Evolutionary conservation across 2,888 invertebrate genomes (phyloP), one percentile per base, ranked within the genome.

Genomic region (Tenthredo notha): DNA sequence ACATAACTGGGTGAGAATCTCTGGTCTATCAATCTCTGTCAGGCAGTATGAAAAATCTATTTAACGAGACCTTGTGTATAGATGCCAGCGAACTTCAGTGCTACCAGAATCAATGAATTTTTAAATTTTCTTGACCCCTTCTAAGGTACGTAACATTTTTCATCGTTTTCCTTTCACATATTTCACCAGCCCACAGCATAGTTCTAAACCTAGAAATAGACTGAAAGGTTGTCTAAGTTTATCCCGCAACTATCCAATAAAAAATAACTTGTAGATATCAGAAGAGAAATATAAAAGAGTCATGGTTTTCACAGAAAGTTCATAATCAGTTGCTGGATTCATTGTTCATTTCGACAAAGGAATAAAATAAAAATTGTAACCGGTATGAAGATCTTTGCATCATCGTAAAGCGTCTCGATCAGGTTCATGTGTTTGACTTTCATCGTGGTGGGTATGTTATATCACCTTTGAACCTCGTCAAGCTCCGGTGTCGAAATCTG

Each of bases 1-100:
- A 58, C 54, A 78, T 78, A 58, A 78, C 10, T 78, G 33, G 29
- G 33, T 54, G 58, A 58, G 58, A 78, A 78, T 78, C 37, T 78
- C 10, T 37, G 1, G 54, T 54, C 40, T 54, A 9, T 54, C n/a
- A n/a, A n/a, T n/a, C n/a, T n/a, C 18, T 33, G 29, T 33, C 29
- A 33, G 21, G 61, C 6, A 37, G 61, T n/a, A 21, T 40, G 40
- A 9, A 40, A 18, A 0, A 77, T 7, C 54, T 21, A 1, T 37
- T 15, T 9, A n/a, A 21, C 21, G 40, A 58, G 80, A 37, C 21
- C 80, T 61, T 37, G 61, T 12, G 9, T 6, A 9, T 12, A 54
- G 33, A 18, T 29, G 25, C 29, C 40, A 72, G 40, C 21, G 43
- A 43, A 33, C 18, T 33, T 33, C 1, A 7, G 18, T 5, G 33